Evolutionary conservation across 2,797 vertebrate species (phyloP), one percentile per base, ranked within the genome.

Genomic region (Cossypha niveicapilla): DNA sequence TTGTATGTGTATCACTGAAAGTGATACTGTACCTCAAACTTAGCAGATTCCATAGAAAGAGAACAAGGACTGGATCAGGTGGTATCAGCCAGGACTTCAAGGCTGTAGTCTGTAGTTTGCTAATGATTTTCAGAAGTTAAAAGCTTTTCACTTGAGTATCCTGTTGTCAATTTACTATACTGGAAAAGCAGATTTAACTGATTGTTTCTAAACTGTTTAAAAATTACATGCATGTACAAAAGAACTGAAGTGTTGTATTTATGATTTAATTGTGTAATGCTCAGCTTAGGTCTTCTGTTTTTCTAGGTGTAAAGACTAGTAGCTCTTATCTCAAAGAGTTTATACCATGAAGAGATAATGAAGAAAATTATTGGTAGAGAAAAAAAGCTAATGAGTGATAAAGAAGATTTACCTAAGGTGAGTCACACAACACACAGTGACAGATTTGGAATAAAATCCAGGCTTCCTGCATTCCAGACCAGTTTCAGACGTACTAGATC

Each of bases 401-500:
- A 76, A 81, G 78, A 90, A 58, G 28, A 50, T 84, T 89, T 91
- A n/a, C 48, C 34, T 61, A 44, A 72, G 70, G n/a, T 88, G 51
- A 76, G 60, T 60, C 79, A 91, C 37, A 77, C 19, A 86, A 65
- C 39, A 47, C 6, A 56, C 30, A 7, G 3, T 28, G 51, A 63
- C n/a, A 63, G 51, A 76, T 78, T 86, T 89, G 74, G 22, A 87
- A 66, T 66, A 66, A 92, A 92, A 90, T 70, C 25, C 71, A 90
- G 56, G 11, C 42, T 89, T 89, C 48, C 56, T 89, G n/a, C 41
- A 56, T 88, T 88, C 35, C 50, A 11, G 7, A 79, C 34, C 41
- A 37, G 47, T 78, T 92, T 86, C 71, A 90, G 56, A 88, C 24
- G 58, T 66, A 56, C 17, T 62, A 90, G 86, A 86, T 47, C 48